These are phyloP conservation scores for Vulpes lagopus DNA, from an alignment of 2,113 vertebrate genomes.

Conservation along the genomic window DNA sequence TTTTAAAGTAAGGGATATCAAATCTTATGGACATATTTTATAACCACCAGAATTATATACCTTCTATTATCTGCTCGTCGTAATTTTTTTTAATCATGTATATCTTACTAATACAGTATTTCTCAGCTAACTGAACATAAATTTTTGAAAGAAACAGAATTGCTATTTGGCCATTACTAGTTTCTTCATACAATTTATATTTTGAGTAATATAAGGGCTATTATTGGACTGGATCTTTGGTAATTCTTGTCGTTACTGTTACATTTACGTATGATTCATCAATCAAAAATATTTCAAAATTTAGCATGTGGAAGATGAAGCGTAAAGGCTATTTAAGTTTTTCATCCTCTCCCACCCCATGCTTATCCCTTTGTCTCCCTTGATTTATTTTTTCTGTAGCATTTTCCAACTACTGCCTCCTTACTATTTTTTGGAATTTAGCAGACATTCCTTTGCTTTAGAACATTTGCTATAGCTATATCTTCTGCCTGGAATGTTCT, in stretches of 20 bases:
- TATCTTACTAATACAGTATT: background rate
- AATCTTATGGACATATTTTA: background rate
- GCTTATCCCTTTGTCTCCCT: background rate
- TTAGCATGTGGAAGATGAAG: background rate
- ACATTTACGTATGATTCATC: conserved; percentile 11
- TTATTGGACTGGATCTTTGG: background rate
- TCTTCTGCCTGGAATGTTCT: background rate
- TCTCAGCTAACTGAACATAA: background rate
- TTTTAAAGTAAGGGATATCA: background rate
- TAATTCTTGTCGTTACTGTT: background rate
- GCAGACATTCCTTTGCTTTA: background rate
- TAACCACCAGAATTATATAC: background rate
- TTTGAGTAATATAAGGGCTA: conserved; percentile 4
- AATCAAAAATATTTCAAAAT: conserved; percentile 40
- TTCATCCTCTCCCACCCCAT: background rate
- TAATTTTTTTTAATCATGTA: background rate
- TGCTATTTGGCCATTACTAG: conserved; percentile 2
- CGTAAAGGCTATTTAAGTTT: background rate
- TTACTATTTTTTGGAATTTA: background rate
- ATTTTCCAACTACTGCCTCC: background rate
- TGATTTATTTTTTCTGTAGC: background rate
- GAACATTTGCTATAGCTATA: background rate
- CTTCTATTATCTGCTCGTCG: background rate
- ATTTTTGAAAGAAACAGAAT: conserved; percentile 51
- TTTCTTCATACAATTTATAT: conserved; percentile 46